A percentile compares a stretch with the other conserved stretches of the same genome.
Evolutionary conservation across 2,888 invertebrate genomes (phyloP).

Genomic region (Lepetodrilus schrolli): DNA sequence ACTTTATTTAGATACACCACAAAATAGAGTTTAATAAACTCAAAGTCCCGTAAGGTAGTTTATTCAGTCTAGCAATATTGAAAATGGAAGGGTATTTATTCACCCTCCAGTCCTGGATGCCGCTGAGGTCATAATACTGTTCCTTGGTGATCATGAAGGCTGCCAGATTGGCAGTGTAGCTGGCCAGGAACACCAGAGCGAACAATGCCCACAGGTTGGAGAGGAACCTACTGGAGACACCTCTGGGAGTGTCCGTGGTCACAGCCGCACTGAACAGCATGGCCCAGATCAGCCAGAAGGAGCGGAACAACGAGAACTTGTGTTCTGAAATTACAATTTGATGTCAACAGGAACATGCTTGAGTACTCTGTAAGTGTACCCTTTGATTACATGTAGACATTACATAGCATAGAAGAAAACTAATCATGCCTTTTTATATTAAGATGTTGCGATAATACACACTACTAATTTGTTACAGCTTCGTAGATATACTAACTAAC

Average conservation of each 20-base stretch:
- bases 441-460: too few relatives aligned
- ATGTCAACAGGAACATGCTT: too few relatives aligned
- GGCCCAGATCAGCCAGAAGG: slow-evolving; percentile 99
- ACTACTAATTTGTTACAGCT: too few relatives aligned
- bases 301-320: slow-evolving; percentile 85
- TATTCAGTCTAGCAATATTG: too few relatives aligned
- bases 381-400: not conserved
- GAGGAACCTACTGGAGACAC: slow-evolving; percentile 87
- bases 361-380: not conserved
- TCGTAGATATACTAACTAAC: not conserved
- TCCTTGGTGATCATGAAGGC: slow-evolving; percentile 99
- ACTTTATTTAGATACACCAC: not conserved
- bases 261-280: slow-evolving; percentile 98
- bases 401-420: not conserved
- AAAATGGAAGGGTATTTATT: slow-evolving; percentile 43
- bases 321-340: slow-evolving; percentile 73
- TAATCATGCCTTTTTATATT: too few relatives aligned
- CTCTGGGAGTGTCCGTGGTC: slow-evolving; percentile 95
- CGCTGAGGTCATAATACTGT: slow-evolving; percentile 92
- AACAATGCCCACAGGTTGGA: slow-evolving; percentile 79
- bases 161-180: slow-evolving; percentile 99
- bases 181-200: slow-evolving; percentile 98
- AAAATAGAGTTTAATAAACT: not conserved
- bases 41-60: too few relatives aligned
- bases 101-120: slow-evolving; percentile 85